Conservation (phyloP, 2,113 vertebrate genomes). For the Delphinus delphis region DNA sequence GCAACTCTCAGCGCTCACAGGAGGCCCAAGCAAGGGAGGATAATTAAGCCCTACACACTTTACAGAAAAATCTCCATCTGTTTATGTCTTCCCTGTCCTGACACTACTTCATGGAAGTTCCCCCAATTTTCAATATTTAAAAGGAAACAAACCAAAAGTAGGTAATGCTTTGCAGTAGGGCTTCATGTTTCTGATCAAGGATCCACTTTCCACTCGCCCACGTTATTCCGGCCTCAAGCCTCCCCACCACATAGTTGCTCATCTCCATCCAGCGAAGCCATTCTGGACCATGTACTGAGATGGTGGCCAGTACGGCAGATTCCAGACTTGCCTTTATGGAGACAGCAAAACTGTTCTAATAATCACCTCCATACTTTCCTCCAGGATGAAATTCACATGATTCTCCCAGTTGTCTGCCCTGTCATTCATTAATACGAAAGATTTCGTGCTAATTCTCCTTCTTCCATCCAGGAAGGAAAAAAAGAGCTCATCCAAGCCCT, state of each 20-base stretch:
- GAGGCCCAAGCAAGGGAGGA: neutral
- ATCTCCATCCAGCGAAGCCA: neutral
- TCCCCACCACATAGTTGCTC: neutral
- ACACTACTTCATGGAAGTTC: neutral
- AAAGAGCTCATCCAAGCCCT: conserved; percentile 37
- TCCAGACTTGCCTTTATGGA: neutral
- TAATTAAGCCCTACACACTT: neutral
- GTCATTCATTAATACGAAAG: conserved; percentile 53
- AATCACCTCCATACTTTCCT: neutral
- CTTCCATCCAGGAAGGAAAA: conserved; percentile 63
- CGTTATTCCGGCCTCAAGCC: neutral
- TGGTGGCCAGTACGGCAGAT: neutral
- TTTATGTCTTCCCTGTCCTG: neutral
- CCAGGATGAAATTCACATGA: neutral
- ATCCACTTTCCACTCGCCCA: neutral
- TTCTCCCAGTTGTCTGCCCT: conserved; percentile 4
- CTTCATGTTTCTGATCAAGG: neutral
- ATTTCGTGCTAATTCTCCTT: conserved; percentile 53
- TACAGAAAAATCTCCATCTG: neutral
- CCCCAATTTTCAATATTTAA: neutral
- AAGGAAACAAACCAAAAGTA: neutral
- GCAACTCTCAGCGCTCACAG: neutral
- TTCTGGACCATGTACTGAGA: neutral
- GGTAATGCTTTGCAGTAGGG: neutral
- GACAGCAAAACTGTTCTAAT: neutral